A percentile compares a stretch with the other conserved stretches of the same genome.
These are phyloP conservation scores for Macrochelys suwanniensis DNA, from an alignment of 2,797 vertebrate species.

Conservation along the genomic window DNA sequence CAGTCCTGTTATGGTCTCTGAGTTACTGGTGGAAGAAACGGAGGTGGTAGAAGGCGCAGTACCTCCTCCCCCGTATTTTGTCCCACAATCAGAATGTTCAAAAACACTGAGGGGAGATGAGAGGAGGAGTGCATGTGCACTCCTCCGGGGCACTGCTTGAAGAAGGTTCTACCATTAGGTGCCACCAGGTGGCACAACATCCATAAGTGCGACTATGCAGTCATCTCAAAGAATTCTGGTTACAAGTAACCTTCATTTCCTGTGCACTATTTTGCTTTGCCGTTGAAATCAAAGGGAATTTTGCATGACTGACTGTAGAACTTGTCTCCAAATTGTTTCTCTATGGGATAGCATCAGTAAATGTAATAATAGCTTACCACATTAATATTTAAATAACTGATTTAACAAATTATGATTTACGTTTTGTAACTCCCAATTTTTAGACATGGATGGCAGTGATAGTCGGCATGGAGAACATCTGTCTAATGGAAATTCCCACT, in stretches of 20 bases:
- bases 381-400: neutral
- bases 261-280: neutral
- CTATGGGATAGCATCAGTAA: neutral
- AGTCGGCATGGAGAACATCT: slow-evolving; percentile 67
- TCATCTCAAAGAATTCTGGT: neutral
- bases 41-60: neutral
- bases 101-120: neutral
- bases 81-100: neutral
- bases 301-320: neutral
- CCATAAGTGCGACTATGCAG: neutral
- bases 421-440: slow-evolving; percentile 53
- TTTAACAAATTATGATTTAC: neutral
- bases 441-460: slow-evolving; percentile 74
- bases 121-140: neutral
- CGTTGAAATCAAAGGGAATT: neutral
- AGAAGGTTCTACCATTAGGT: neutral
- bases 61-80: neutral
- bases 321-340: neutral
- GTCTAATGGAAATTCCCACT: slow-evolving; percentile 51
- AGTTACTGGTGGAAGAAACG: neutral
- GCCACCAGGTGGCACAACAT: neutral
- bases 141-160: neutral
- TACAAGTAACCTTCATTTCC: neutral
- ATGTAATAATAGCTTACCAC: neutral
- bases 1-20: neutral